Evolutionary conservation across 1,140 invertebrate genomes (phyloP).

Genomic region (Megathymus violae): DNA sequence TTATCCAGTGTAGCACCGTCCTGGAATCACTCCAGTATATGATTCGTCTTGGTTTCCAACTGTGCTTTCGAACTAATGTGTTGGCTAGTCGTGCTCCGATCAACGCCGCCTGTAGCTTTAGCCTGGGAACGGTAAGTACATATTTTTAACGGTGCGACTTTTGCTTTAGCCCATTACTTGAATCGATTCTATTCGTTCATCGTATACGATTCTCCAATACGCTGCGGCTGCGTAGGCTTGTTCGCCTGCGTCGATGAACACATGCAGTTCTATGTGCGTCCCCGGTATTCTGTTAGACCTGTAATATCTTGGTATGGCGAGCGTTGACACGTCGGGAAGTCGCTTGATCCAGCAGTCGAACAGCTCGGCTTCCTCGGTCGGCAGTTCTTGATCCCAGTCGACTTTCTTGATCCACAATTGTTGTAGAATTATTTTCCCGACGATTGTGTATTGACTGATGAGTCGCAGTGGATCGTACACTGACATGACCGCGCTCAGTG

Average conservation of each 20-base stretch:
- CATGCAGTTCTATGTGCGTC: not conserved
- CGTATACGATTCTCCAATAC: slow-evolving; percentile 1
- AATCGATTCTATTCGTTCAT: not conserved
- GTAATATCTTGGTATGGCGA: not conserved
- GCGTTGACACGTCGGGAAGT: not conserved
- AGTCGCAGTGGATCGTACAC: not conserved
- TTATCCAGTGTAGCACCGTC: slow-evolving; percentile 9
- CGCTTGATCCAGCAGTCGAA: not conserved
- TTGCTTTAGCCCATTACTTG: not conserved
- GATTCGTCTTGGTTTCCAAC: not conserved
- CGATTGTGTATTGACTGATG: slow-evolving; percentile 7
- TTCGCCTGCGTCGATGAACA: not conserved
- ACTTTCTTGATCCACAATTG: not conserved
- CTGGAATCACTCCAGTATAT: slow-evolving; percentile 1
- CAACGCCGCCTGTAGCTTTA: not conserved
- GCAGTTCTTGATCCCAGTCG: not conserved
- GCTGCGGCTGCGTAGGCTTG: not conserved
- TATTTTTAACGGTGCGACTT: not conserved
- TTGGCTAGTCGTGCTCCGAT: slow-evolving; percentile 4
- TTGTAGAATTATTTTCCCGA: not conserved
- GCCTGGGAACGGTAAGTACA: not conserved
- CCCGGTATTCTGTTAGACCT: not conserved
- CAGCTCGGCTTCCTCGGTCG: not conserved
- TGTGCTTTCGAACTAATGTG: not conserved
- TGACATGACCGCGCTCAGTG: slow-evolving; percentile 3